Base-by-base conservation (phyloP, 2,888 invertebrate species). In the Pharmacophagus antenor region DNA sequence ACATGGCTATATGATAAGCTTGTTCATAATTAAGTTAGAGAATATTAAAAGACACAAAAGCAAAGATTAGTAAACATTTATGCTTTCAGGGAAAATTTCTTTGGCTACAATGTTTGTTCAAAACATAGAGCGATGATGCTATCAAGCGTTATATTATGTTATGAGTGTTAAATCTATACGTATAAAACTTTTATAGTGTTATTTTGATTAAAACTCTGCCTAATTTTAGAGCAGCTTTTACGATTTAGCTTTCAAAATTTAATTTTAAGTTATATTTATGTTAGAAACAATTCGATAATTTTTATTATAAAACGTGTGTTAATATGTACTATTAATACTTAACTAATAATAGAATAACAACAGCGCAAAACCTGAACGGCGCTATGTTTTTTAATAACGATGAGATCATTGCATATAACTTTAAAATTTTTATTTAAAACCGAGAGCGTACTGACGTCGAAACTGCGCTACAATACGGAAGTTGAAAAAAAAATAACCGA, bases 381-480 rank as follows among this genome's bases (percentile, higher is more conserved):
- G n/a, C n/a, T n/a, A n/a, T n/a, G n/a, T n/a, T n/a, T n/a, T n/a
- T n/a, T n/a, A n/a, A n/a, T n/a, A n/a, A n/a, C n/a, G n/a, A n/a
- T n/a, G n/a, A n/a, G n/a, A n/a, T n/a, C n/a, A n/a, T n/a, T n/a
- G n/a, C n/a, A n/a, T n/a, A n/a, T n/a, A n/a, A n/a, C 37, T 56
- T 63, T 65, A 62, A 64, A 68, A 67, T 65, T 65, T 63, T 62
- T 59, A 58, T 61, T 64, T 60, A 61, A 56, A 59, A 21, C 53
- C n/a, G 22, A 47, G 55, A 53, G 54, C 41, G 12, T 18, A 67
- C 62, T 67, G 67, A 61, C 68, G 70, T 72, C 74, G 69, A 76
- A 72, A 72, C 69, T 70, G 62, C 65, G 65, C 67, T 70, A 69
- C 79, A 77, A 73, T 54, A 54, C 72, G 65, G 69, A 71, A 75